Base-by-base conservation (phyloP, 2,888 invertebrate genomes). In the Podabrus alpinus region DNA sequence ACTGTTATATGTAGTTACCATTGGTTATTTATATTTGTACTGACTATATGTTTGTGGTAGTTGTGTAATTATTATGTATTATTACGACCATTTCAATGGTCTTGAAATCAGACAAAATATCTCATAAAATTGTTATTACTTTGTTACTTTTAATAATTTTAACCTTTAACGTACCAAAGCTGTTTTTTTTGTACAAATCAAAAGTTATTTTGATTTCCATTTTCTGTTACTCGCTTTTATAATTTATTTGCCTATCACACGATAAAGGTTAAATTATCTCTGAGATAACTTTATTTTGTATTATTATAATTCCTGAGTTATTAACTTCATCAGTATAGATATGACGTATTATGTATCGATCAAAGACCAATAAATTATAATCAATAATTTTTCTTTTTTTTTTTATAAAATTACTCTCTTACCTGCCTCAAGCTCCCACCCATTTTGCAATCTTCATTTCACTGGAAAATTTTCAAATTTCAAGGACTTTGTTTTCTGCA, bases 1-100 rank as follows among this genome's bases (percentile, higher is more conserved):
- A 81, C 80, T 81, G 81, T 80, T 81, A 29, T 72, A 78, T 73
- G 73, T 76, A 80, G 81, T 81, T 80, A 81, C 81, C 80, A 78
- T 78, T 80, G 80, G 74, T 72, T 77, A 74, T 77, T 77, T 77
- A 78, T 77, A 79, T 79, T 80, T 81, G 80, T 80, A 81, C 80
- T 79, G 79, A 80, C 79, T 76, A 80, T 77, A 77, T 78, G 78
- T 77, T 79, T 74, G 74, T 66, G 60, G 29, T 77, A 72, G 68
- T 73, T 75, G 59, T 62, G 66, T 66, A 70, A 64, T 64, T 64
- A 64, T 64, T 45, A 45, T 45, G 45, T 45, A 45, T 45, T 45
- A 45, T 45, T 45, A 45, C 45, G 45, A 45, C 45, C 45, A 45
- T 45, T 45, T 45, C 45, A 45, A n/a, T 45, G 45, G 45, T 45